Evolutionary conservation across 2,888 invertebrate genomes (phyloP).

Genomic region (Prosapia bicincta): DNA sequence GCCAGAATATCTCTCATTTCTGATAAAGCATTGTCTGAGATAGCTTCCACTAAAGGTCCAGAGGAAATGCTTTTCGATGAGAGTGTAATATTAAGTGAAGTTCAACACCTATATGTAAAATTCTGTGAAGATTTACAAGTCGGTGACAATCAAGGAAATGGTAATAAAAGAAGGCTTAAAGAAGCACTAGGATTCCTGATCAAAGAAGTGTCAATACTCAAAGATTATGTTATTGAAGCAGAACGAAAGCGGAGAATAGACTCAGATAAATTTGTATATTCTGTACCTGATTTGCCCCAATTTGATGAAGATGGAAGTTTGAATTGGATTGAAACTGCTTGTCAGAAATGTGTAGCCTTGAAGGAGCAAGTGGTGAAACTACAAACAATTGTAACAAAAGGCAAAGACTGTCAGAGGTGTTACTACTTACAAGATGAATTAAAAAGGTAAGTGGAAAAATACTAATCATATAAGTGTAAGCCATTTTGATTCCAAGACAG

Average conservation of each 20-base stretch:
- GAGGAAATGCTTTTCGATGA: conserved; percentile 33
- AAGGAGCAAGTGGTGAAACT: conserved; percentile 51
- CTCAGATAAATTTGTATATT: conserved; percentile 1
- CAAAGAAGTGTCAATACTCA: conserved; percentile 37
- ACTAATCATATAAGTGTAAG: no score
- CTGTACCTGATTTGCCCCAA: background rate
- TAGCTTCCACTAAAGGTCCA: conserved; percentile 23
- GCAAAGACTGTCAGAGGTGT: conserved; percentile 50
- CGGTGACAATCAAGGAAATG: conserved; percentile 25
- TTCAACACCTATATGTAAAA: conserved; percentile 39
- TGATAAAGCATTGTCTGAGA: conserved; percentile 48
- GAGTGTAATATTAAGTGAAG: conserved; percentile 37
- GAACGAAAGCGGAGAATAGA: conserved; percentile 29
- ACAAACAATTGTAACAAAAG: conserved; percentile 43
- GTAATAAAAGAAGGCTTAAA: conserved; percentile 36
- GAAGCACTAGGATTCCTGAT: conserved; percentile 37
- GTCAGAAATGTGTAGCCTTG: conserved; percentile 55
- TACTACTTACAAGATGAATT: conserved; percentile 51
- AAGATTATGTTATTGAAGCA: conserved; percentile 32
- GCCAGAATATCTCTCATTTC: conserved; percentile 68
- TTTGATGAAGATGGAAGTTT: conserved; percentile 20
- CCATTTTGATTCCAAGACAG: no score
- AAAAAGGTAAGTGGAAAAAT: conserved; percentile 47
- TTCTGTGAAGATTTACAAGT: conserved; percentile 36
- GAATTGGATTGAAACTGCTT: conserved; percentile 50